Evolutionary conservation across 2,797 vertebrate species (phyloP).

Genomic region (Tolypeutes matacus): DNA sequence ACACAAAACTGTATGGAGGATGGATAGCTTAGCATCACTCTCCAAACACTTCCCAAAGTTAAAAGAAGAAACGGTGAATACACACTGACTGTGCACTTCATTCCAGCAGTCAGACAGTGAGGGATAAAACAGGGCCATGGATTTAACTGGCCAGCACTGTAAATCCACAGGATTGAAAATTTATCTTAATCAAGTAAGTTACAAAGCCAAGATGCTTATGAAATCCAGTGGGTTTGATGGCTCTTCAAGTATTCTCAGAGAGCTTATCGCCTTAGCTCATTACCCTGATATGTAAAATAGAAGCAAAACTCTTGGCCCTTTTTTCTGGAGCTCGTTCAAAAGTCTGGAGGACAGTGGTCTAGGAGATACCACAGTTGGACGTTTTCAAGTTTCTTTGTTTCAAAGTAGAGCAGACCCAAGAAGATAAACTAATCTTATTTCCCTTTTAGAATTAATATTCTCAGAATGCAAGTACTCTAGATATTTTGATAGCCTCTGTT

Average conservation of each 20-base stretch:
- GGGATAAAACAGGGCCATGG: background rate
- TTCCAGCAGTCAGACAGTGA: background rate
- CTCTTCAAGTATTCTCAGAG: slow-evolving; percentile 26
- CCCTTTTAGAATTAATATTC: slow-evolving; percentile 30
- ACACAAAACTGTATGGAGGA: background rate
- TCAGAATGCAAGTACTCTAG: background rate
- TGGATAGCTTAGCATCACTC: background rate
- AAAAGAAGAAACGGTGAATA: background rate
- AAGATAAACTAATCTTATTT: slow-evolving; percentile 45
- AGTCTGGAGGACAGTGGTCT: background rate
- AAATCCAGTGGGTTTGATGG: background rate
- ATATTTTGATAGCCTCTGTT: background rate
- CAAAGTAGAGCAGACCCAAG: background rate
- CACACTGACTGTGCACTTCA: background rate
- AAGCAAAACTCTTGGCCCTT: background rate
- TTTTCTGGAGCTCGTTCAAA: background rate
- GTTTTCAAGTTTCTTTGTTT: slow-evolving; percentile 6
- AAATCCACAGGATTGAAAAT: slow-evolving; percentile 54
- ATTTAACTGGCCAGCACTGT: background rate
- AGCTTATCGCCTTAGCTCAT: background rate
- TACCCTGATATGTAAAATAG: background rate
- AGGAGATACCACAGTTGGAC: background rate
- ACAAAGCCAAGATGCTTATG: background rate
- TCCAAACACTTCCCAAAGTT: background rate
- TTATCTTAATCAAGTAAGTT: background rate